phyloP scores from a whole-genome alignment of 2,113 vertebrate genomes.

The Falco punctatus region DNA sequence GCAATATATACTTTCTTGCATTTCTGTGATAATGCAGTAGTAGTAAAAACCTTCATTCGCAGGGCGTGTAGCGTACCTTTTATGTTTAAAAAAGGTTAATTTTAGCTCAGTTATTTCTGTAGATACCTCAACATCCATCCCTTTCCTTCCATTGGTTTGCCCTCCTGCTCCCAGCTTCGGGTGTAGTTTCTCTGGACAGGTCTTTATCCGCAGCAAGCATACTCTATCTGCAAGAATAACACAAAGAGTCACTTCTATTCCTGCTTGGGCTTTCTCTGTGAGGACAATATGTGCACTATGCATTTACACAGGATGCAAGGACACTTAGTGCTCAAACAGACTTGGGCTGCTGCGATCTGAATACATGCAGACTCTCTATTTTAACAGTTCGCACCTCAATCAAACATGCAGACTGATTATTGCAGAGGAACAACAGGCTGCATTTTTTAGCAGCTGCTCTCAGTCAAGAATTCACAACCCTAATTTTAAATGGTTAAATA shows the following conservation, averaged over 20 bases:
- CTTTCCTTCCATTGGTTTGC: neutral
- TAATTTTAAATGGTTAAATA: neutral
- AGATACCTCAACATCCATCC: neutral
- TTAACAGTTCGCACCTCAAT: neutral
- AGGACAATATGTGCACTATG: neutral
- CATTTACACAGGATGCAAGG: accelerated
- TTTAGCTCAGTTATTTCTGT: neutral
- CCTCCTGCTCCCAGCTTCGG: neutral
- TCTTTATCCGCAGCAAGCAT: neutral
- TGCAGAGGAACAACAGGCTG: neutral
- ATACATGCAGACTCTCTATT: neutral
- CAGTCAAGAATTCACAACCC: neutral
- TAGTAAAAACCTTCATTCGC: neutral
- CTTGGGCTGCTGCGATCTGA: neutral
- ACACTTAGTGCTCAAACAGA: neutral
- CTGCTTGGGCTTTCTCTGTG: neutral
- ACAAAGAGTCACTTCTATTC: neutral
- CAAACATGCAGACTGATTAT: neutral
- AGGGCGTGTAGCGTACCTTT: neutral
- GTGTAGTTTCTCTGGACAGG: neutral
- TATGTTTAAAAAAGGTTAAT: neutral
- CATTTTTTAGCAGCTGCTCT: neutral
- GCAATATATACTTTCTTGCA: neutral
- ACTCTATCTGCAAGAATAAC: neutral
- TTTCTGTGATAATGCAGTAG: neutral